These are phyloP conservation scores for Phylloscopus whistleri DNA, from an alignment of 2,113 vertebrate species.

Conservation along the genomic window DNA sequence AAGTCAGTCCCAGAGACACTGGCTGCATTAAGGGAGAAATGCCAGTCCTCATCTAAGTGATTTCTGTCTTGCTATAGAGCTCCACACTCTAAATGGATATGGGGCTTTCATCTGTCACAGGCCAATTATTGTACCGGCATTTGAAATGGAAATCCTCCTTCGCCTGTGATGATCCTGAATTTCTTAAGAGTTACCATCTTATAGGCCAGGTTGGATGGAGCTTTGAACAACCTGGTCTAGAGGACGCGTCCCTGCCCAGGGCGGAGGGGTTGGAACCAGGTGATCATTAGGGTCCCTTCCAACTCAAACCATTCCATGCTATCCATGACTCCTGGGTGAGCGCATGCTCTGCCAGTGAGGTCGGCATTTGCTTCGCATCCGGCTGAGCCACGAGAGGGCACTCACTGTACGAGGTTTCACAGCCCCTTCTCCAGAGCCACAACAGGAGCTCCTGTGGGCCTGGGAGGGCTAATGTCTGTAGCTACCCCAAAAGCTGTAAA, in stretches of 20 bases:
- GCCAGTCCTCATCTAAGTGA: not conserved
- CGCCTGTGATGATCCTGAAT: not conserved
- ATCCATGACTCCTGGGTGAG: not conserved
- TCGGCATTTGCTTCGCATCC: not conserved
- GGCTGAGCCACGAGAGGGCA: slow-evolving; percentile 64
- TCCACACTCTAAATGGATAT: not conserved
- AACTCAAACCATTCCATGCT: not conserved
- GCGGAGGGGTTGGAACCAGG: not conserved
- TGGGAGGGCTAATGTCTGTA: not conserved
- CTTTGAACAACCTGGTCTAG: not conserved
- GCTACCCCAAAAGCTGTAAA: not conserved
- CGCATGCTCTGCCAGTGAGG: rapidly evolving
- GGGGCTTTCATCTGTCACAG: not conserved
- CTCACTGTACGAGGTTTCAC: not conserved
- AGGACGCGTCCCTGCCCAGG: not conserved
- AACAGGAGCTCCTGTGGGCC: not conserved
- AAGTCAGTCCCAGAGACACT: not conserved
- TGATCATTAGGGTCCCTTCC: not conserved
- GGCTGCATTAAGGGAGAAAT: not conserved
- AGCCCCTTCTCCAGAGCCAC: not conserved
- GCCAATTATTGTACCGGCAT: rapidly evolving
- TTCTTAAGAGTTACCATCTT: not conserved
- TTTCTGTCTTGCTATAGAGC: not conserved
- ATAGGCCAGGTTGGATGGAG: not conserved
- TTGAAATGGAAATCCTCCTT: not conserved